Evolutionary conservation across 2,113 vertebrate genomes (phyloP), one percentile per base, ranked within the genome.

Genomic region (Mixornis gularis): DNA sequence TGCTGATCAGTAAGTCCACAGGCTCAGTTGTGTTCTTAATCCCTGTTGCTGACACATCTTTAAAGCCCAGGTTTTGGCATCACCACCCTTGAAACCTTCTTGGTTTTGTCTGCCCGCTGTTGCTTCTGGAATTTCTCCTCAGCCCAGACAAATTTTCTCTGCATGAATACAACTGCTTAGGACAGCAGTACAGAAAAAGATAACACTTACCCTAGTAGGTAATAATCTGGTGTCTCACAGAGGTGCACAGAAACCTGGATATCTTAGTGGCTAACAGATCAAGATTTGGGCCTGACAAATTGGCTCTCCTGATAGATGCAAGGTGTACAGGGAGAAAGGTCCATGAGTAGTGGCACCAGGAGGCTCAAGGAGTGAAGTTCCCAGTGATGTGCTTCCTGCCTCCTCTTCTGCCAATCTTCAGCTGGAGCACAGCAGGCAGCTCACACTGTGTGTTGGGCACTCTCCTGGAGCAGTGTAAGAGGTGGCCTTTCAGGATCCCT

Each of bases 51-150:
- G 52, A 64, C 27, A 43, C 0, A 2, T 48, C 25, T 74, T 71
- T 71, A 78, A n/a, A 92, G 48, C 7, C 30, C 79, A 76, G n/a
- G 36, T 44, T 89, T 94, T 85, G 66, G 53, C 65, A 44, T 14
- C 16, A 60, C 30, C 64, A 15, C 25, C 81, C 56, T 56, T 59
- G 21, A 93, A 90, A 87, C 7, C 30, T 64, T 52, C 62, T 55
- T 88, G 17, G 1, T 24, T 66, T 83, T 83, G 84, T 32, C 48
- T 92, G 52, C 40, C 30, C 29, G 24, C 25, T 59, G 25, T 27
- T 76, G 52, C 30, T 92, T 92, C 73, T 90, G 69, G 36, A 93
- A 84, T 78, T 84, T 92, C 77, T 95, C 29, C 41, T 92, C 60
- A 52, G 25, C 60, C 60, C 53, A 60, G 52, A 58, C 19, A 64